phyloP scores from a whole-genome alignment of 2,797 vertebrate genomes.

The Melanogrammus aeglefinus region DNA sequence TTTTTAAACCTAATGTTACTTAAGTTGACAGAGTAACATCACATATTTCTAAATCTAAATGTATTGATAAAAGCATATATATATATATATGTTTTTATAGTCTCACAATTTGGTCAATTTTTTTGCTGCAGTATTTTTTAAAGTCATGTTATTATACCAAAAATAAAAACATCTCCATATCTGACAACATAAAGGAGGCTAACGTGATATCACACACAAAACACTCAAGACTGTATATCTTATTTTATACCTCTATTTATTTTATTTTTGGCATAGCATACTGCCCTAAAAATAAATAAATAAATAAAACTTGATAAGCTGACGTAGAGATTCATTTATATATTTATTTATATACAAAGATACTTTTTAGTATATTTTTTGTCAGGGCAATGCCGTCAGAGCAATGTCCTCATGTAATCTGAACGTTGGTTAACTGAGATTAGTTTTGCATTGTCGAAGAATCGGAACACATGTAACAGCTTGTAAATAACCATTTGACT shows the following conservation, averaged over 20 bases:
- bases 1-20: constrained; percentile 40
- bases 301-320: constrained; percentile 56
- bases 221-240: constrained; percentile 39
- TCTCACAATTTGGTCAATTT: constrained; percentile 57
- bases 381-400: neutral
- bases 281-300: constrained; percentile 69
- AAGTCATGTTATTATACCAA: constrained; percentile 59
- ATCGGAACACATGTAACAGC: neutral
- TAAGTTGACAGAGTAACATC: constrained; percentile 62
- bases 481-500: neutral
- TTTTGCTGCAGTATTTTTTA: constrained; percentile 42
- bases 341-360: constrained; percentile 42
- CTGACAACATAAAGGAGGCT: constrained; percentile 48
- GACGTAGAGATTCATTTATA: constrained; percentile 65
- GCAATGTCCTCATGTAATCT: neutral
- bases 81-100: constrained; percentile 40
- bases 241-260: constrained; percentile 23
- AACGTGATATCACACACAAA: constrained; percentile 52
- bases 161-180: constrained; percentile 65
- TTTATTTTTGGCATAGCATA: constrained; percentile 51
- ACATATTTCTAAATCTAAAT: constrained; percentile 46
- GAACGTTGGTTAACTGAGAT: neutral
- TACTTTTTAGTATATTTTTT: neutral
- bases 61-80: neutral
- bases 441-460: neutral